Conservation (phyloP, 2,113 vertebrate genomes). For the Gnathonemus echidnorhynchus region DNA sequence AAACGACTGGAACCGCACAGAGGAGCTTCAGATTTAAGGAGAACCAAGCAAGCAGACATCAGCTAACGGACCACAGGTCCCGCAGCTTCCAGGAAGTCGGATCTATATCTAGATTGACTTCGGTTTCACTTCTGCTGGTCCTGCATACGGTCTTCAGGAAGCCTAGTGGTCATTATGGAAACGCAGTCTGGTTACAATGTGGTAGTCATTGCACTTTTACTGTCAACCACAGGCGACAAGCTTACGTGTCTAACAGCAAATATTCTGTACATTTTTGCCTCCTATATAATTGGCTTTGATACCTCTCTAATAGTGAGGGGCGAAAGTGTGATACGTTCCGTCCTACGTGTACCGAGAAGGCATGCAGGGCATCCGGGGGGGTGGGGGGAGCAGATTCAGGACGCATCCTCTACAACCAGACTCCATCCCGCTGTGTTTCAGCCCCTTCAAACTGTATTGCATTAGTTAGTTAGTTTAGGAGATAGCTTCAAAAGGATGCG, state of each 20-base stretch:
- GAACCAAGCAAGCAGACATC: neutral
- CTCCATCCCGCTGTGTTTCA: neutral
- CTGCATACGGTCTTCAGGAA: neutral
- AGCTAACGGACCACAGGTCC: neutral
- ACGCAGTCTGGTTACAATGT: neutral
- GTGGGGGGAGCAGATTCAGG: neutral
- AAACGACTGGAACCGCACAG: neutral
- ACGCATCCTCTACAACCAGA: neutral
- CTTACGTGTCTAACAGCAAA: neutral
- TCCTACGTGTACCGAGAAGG: conserved; percentile 53
- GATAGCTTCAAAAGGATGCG: neutral
- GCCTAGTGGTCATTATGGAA: neutral
- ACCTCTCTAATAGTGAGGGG: neutral
- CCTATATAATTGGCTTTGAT: neutral
- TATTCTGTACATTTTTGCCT: conserved; percentile 16
- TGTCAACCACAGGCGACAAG: neutral
- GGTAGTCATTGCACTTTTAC: neutral
- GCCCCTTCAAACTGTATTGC: neutral
- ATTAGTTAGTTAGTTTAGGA: neutral
- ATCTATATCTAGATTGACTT: no score
- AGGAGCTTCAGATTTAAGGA: neutral
- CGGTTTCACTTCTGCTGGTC: no score
- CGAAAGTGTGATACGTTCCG: conserved; percentile 26
- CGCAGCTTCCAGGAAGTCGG: neutral
- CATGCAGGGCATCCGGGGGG: conserved; percentile 52